A percentile compares a stretch with the other conserved stretches of the same genome.
These are phyloP conservation scores for Tilapia sparmanii DNA, from an alignment of 2,113 vertebrate genomes.

Conservation along the genomic window DNA sequence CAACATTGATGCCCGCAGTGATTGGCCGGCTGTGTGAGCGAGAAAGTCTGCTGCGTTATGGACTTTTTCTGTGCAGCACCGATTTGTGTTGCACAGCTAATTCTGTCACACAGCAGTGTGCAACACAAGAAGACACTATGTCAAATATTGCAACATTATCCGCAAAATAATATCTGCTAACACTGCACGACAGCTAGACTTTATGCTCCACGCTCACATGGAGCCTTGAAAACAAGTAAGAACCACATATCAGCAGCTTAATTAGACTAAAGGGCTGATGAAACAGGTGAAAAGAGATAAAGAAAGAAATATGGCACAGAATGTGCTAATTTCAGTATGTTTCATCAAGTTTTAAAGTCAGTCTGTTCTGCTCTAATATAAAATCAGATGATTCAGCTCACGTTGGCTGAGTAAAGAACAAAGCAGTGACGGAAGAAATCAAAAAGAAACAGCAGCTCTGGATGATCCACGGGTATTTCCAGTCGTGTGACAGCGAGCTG, in stretches of 20 bases:
- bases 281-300: background rate
- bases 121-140: background rate
- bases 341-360: background rate
- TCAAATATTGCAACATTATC: background rate
- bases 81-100: background rate
- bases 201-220: rapidly evolving
- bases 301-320: background rate
- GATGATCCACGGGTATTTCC: background rate
- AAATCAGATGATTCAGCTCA: background rate
- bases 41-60: background rate
- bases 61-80: background rate
- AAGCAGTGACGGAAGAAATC: background rate
- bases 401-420: background rate
- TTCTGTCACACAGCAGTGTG: background rate
- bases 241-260: background rate
- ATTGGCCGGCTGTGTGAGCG: background rate
- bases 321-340: background rate
- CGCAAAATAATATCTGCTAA: background rate
- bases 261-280: background rate
- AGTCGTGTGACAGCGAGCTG: background rate
- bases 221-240: background rate
- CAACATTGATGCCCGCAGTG: background rate
- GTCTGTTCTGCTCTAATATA: background rate
- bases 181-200: background rate
- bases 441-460: background rate